Conservation (phyloP, 2,113 vertebrate genomes). For the Gallinago undulata region DNA sequence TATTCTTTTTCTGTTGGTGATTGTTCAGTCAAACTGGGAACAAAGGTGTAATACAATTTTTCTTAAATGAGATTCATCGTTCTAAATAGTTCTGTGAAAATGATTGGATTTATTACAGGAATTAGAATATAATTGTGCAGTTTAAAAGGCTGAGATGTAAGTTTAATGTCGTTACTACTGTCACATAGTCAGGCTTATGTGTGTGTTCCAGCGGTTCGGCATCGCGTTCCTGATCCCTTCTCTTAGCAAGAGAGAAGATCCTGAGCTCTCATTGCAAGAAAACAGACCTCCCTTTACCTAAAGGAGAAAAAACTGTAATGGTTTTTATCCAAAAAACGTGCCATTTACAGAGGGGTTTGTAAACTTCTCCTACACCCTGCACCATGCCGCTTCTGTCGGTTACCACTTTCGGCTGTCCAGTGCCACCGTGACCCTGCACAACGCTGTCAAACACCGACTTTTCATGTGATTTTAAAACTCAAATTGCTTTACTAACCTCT, state of each 20-base stretch:
- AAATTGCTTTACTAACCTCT: neutral
- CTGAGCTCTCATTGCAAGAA: neutral
- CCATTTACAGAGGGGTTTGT: rapidly evolving
- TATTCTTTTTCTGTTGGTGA: neutral
- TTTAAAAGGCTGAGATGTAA: neutral
- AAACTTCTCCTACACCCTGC: neutral
- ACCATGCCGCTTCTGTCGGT: neutral
- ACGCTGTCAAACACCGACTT: neutral
- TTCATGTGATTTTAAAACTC: neutral
- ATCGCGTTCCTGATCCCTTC: neutral
- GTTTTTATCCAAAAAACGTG: neutral
- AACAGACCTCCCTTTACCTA: neutral
- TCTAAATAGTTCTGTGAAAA: neutral
- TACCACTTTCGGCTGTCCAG: rapidly evolving
- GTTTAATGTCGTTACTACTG: neutral
- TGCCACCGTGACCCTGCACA: neutral
- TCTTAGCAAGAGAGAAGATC: neutral
- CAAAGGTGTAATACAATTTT: neutral
- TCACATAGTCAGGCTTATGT: neutral
- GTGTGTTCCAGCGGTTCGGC: neutral
- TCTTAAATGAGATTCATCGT: neutral
- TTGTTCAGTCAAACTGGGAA: neutral
- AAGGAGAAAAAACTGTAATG: neutral
- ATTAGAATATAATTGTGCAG: neutral
- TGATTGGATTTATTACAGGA: neutral